These are phyloP conservation scores for Myiothlypis chrysogaster DNA, from an alignment of 2,797 vertebrate species.

Conservation along the genomic window DNA sequence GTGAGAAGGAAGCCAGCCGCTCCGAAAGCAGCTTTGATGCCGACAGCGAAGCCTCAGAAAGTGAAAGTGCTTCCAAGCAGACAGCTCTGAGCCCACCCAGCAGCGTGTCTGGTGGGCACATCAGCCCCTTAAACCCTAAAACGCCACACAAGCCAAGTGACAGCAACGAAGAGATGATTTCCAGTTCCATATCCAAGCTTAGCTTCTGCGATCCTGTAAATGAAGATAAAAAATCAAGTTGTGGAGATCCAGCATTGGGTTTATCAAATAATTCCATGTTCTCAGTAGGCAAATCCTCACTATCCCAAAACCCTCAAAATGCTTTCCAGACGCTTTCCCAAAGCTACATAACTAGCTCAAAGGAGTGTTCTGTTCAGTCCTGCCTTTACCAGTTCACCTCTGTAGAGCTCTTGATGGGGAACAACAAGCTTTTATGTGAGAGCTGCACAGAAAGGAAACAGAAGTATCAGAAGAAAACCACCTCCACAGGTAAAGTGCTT, in stretches of 20 bases:
- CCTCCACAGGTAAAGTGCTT: constrained; percentile 76
- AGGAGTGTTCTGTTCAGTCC: constrained; percentile 96
- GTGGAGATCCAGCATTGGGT: constrained; percentile 68
- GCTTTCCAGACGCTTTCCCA: constrained; percentile 95
- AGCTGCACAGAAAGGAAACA: constrained; percentile 88
- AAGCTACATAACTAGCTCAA: constrained; percentile 90
- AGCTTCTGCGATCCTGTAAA: constrained; percentile 71
- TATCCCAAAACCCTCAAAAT: constrained; percentile 73
- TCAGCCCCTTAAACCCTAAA: background rate
- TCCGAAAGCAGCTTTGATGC: constrained; percentile 93
- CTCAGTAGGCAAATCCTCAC: constrained; percentile 52
- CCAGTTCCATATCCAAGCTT: constrained; percentile 82
- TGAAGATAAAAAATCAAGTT: constrained; percentile 46
- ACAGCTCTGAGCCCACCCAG: background rate
- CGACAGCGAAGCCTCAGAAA: constrained; percentile 94
- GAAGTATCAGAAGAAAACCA: constrained; percentile 80
- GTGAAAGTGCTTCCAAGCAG: constrained; percentile 77
- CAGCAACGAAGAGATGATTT: constrained; percentile 72
- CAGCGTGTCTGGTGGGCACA: background rate
- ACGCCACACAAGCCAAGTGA: background rate
- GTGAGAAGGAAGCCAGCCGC: constrained; percentile 84
- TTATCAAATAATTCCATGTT: constrained; percentile 58
- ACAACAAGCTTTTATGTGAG: constrained; percentile 96
- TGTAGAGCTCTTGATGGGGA: constrained; percentile 96
- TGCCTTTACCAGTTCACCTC: constrained; percentile 97